A percentile compares a stretch with the other conserved stretches of the same genome.
Conservation (phyloP, 2,113 vertebrate genomes). For the Lanius ludovicianus region DNA sequence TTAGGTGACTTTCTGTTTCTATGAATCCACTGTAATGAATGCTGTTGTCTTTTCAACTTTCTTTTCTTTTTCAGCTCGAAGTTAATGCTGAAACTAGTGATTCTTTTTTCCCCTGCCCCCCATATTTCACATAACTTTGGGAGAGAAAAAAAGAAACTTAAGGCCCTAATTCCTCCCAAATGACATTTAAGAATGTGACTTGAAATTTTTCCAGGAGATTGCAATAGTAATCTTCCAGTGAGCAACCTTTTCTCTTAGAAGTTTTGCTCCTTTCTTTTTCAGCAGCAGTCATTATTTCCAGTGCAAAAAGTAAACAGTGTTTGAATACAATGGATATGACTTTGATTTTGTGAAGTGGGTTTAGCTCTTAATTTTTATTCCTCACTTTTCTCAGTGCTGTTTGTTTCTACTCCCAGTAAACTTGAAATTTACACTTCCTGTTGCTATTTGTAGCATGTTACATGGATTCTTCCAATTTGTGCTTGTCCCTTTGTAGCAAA, state of each 20-base stretch:
- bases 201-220: constrained; percentile 6
- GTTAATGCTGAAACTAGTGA: neutral
- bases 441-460: neutral
- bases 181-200: neutral
- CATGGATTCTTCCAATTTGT: neutral
- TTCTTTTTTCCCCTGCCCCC: neutral
- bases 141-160: neutral
- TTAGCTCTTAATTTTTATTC: neutral
- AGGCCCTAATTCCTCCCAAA: neutral
- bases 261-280: neutral
- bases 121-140: neutral
- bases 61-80: neutral
- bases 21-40: neutral
- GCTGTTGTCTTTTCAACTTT: neutral
- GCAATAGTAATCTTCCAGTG: neutral
- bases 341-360: neutral
- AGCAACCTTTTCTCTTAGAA: neutral
- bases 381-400: neutral
- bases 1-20: neutral
- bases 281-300: neutral
- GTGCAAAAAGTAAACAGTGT: neutral
- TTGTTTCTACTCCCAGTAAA: neutral
- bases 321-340: neutral
- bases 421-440: neutral
- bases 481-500: neutral